phyloP scores from a whole-genome alignment of 2,113 vertebrate genomes.

The Camelus bactrianus region DNA sequence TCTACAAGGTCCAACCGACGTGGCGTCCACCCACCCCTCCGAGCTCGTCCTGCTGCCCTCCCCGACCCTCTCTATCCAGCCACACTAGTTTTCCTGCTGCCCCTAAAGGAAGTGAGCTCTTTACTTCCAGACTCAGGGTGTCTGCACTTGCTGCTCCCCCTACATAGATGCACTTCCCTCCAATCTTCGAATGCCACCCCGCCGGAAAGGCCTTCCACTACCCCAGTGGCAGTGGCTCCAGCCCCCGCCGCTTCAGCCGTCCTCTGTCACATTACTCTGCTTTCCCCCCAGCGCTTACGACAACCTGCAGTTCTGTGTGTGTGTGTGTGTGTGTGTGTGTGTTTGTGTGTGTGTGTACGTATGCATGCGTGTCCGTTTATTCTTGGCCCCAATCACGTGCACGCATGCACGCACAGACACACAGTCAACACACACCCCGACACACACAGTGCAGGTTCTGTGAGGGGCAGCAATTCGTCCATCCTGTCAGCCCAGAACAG shows the following conservation, averaged over 20 bases:
- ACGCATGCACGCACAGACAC: neutral
- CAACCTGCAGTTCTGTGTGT: neutral
- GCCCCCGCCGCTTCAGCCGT: rapidly evolving
- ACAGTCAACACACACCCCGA: neutral
- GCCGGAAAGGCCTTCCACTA: no score
- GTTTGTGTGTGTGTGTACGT: neutral
- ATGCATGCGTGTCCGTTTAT: neutral
- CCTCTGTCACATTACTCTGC: rapidly evolving
- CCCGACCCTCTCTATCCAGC: no score
- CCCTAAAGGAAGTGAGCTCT: neutral
- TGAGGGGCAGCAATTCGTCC: neutral
- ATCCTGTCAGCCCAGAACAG: neutral
- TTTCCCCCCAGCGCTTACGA: no score
- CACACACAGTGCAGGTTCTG: neutral
- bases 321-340: neutral
- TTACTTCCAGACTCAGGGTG: neutral
- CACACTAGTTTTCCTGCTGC: neutral
- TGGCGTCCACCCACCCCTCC: neutral
- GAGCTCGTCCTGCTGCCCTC: neutral
- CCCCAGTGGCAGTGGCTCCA: neutral
- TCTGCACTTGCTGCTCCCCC: neutral
- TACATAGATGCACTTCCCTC: neutral
- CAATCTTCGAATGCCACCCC: neutral
- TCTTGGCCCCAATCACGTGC: neutral
- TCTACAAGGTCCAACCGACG: neutral